Evolutionary conservation across 2,797 vertebrate genomes (phyloP), one percentile per base, ranked within the genome.

Genomic region (Amniataba percoides): DNA sequence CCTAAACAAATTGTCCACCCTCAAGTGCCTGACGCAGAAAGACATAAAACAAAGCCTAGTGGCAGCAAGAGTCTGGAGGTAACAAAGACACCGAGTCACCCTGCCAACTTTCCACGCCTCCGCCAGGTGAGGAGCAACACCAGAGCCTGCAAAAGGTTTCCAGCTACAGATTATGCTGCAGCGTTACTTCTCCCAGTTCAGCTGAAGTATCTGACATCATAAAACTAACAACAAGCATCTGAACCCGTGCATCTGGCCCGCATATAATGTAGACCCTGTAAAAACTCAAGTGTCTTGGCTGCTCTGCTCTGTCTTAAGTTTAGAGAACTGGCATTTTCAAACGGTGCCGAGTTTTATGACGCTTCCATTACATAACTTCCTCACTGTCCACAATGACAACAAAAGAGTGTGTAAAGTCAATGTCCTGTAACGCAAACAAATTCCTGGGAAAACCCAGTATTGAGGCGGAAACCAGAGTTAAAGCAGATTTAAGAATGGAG

Each of bases 371-470:
- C 94, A 95, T 95, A 94, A 95, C 94, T 79, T 94, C 94, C 89
- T 62, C 77, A 86, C 87, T 80, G 87, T 93, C 89, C 78, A 83
- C 86, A 88, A 81, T 75, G 84, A 93, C 95, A 92, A 95, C 91
- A 95, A 93, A 31, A 93, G 93, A 91, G 92, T 89, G 93, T 87
- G 92, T 94, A 94, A 95, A 96, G 94, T 95, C 94, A 94, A 96
- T 82, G 90, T 91, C 85, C 87, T 81, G 92, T 93, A 95, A 96
- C 94, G 63, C 93, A 94, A 94, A 95, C 90, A 92, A 87, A 90
- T 81, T 82, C 87, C 75, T 6, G 81, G 88, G 82, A 74, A 93
- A 84, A 82, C n/a, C 65, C 81, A 59, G 73, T 1, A 61, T 82
- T 46, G 68, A 60, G 76, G 86, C 51, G 25, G 85, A 86, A 91